Conservation (phyloP, 2,888 invertebrate genomes). For the Diogma glabrata region DNA sequence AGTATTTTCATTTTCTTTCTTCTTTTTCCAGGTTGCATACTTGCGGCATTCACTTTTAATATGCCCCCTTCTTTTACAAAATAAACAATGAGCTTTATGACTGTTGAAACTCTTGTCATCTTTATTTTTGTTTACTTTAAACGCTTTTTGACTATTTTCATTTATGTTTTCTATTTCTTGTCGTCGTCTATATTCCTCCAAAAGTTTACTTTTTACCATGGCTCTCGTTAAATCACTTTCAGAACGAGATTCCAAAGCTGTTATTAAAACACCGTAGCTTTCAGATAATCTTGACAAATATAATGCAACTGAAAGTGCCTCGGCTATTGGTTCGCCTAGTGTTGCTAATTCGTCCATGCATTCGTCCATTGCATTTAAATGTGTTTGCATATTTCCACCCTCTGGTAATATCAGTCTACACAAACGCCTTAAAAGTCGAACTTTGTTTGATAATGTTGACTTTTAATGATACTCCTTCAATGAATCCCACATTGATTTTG, state of each 20-base stretch:
- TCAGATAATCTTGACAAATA: too few species aligned
- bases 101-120: not conserved
- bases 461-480: slow-evolving; percentile 6
- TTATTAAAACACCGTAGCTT: too few species aligned
- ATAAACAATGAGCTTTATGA: too few species aligned
- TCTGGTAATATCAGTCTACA: not conserved
- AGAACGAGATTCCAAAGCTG: slow-evolving; percentile 8
- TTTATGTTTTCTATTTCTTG: slow-evolving; percentile 11
- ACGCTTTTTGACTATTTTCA: not conserved
- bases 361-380: not conserved
- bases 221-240: slow-evolving; percentile 12
- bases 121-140: not conserved
- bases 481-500: slow-evolving; percentile 1
- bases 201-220: slow-evolving; percentile 15
- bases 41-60: not conserved
- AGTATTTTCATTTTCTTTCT: not conserved
- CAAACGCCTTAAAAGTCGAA: not conserved
- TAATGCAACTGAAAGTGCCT: not conserved
- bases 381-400: not conserved
- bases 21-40: not conserved
- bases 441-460: not conserved
- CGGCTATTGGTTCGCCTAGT: not conserved
- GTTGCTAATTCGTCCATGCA: not conserved
- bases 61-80: not conserved
- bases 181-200: slow-evolving; percentile 14